Base-by-base conservation (phyloP, 2,113 vertebrate genomes). In the Catharus bicknelli region DNA sequence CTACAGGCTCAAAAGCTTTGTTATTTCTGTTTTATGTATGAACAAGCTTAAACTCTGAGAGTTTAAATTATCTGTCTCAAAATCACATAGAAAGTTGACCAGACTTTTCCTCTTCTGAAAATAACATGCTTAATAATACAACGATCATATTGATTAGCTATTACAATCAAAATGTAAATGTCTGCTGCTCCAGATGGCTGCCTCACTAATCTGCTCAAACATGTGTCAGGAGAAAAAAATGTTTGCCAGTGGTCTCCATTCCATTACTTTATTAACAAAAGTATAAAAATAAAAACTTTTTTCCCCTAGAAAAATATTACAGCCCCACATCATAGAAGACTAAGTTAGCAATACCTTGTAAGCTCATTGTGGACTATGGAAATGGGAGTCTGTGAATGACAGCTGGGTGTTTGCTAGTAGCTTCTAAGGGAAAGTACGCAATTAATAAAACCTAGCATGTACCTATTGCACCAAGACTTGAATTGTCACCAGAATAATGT, bases 181-280 rank as follows among this genome's bases (percentile, higher is more conserved):
- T 76, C 85, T 90, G 66, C 51, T 64, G 14, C 45, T 96, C 78
- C 86, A 91, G 78, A 66, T 84, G 87, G 87, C 13, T 29, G 68
- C 48, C 48, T 78, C 45, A 14, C 64, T 69, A 88, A 87, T 69
- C 64, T 88, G 26, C 36, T 90, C 54, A 40, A 90, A 67, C 8
- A 11, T 2, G 4, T 68, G 78, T 90, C 89, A 74, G 76, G 55
- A 79, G 55, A 54, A 78, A 75, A 79, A 74, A 70, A 67, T 38
- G 13, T 30, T 83, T 74, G 27, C 43, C 61, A 80, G 34, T 48
- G 42, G 43, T 90, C 72, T 66, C 51, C 59, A 47, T 66, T 63
- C 38, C n/a, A 82, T 79, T 88, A 72, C 75, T 93, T 83, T 15
- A 73, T 23, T 38, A 86, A 54, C 25, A 79, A n/a, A 61, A 88